Evolutionary conservation across 2,888 invertebrate genomes (phyloP).

Genomic region (Barypeithes pellucidus): DNA sequence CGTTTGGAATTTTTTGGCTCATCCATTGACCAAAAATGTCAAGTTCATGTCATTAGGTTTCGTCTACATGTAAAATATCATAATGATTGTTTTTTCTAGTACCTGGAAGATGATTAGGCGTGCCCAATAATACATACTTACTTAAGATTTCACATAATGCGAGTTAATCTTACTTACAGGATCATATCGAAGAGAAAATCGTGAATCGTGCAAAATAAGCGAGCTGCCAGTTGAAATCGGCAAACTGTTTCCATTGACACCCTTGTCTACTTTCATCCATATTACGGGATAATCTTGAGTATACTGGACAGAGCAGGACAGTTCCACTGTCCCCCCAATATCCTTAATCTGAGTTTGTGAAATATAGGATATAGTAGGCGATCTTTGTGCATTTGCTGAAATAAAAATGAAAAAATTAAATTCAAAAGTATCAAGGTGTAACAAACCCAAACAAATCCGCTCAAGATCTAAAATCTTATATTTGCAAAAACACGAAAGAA

Average conservation of each 20-base stretch:
- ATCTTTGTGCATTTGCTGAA: slow-evolving; percentile 76
- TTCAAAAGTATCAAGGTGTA: not conserved
- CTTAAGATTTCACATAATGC: too few relatives aligned
- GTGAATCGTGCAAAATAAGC: slow-evolving; percentile 87
- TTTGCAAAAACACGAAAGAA: too few relatives aligned
- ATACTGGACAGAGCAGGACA: slow-evolving; percentile 92
- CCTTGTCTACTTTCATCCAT: slow-evolving; percentile 80
- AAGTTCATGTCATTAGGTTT: too few relatives aligned
- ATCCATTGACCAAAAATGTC: too few relatives aligned
- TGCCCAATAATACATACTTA: too few relatives aligned
- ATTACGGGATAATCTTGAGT: slow-evolving; percentile 90
- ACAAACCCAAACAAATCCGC: too few relatives aligned
- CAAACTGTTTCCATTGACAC: slow-evolving; percentile 78
- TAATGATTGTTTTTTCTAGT: too few relatives aligned
- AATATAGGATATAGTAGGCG: slow-evolving; percentile 92
- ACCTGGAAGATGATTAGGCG: too few relatives aligned
- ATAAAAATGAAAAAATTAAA: slow-evolving; percentile 8
- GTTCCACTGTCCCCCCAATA: slow-evolving; percentile 90
- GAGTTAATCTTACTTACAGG: slow-evolving; percentile 69
- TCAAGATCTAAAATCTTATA: too few relatives aligned
- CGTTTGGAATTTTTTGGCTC: too few relatives aligned
- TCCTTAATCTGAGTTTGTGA: slow-evolving; percentile 94
- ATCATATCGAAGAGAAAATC: slow-evolving; percentile 87
- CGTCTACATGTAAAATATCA: too few relatives aligned
- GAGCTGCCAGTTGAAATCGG: slow-evolving; percentile 89